Conservation (phyloP, 64 coral and sea anemone genomes). For the Hydrozoanthus tunicans region DNA sequence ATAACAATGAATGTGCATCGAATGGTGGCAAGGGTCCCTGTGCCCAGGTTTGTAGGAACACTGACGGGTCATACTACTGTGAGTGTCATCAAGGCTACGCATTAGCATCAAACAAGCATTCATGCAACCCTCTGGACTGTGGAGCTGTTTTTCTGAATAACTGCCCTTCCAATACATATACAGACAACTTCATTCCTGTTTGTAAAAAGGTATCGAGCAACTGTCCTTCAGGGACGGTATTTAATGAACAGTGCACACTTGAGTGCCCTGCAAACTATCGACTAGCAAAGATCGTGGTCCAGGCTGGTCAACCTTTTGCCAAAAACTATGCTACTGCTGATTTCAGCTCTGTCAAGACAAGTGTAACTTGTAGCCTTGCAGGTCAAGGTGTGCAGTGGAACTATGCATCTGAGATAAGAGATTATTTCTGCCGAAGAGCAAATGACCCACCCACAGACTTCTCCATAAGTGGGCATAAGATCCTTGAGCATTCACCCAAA, state of each 20-base stretch:
- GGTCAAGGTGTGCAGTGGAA: slow-evolving; percentile 51
- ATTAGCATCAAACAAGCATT: slow-evolving; percentile 1
- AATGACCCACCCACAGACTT: slow-evolving; percentile 78
- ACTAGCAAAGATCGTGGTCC: slow-evolving; percentile 68
- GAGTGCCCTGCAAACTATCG: slow-evolving; percentile 57
- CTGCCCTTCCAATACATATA: slow-evolving; percentile 72
- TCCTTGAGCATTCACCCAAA: slow-evolving; percentile 66
- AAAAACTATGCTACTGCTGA: slow-evolving; percentile 61
- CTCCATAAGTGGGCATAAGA: slow-evolving; percentile 27
- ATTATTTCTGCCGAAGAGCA: slow-evolving; percentile 70
- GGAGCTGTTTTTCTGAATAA: slow-evolving; percentile 7
- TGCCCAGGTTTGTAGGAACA: slow-evolving; percentile 73
- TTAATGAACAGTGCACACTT: slow-evolving; percentile 60
- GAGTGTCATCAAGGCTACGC: slow-evolving; percentile 57
- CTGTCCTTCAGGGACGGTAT: slow-evolving; percentile 70
- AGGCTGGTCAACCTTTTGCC: slow-evolving; percentile 69
- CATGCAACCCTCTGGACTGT: slow-evolving; percentile 64
- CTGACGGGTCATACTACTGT: slow-evolving; percentile 68
- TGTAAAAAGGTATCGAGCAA: slow-evolving; percentile 38
- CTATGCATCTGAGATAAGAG: slow-evolving; percentile 16
- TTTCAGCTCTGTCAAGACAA: slow-evolving; percentile 62
- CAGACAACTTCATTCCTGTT: slow-evolving; percentile 63
- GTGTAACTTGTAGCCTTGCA: slow-evolving; percentile 41
- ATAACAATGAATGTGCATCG: slow-evolving; percentile 71
- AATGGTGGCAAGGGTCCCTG: slow-evolving; percentile 68